phyloP scores from a whole-genome alignment of 2,113 vertebrate genomes.

The Tursiops truncatus region DNA sequence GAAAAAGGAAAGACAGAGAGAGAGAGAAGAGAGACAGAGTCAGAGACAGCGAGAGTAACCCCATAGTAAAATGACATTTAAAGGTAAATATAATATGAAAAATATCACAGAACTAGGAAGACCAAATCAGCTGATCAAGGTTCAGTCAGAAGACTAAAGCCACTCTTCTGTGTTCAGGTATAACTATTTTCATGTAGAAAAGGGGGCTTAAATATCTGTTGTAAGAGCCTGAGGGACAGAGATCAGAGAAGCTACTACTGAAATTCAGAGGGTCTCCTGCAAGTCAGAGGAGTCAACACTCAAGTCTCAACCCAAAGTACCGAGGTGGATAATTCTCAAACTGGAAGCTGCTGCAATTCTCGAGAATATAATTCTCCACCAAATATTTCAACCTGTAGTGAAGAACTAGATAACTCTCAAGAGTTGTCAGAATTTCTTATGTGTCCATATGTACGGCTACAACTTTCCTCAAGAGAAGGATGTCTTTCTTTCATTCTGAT shows the following conservation, averaged over 20 bases:
- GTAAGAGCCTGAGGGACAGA: not conserved
- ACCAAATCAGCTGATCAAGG: not conserved
- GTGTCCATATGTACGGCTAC: not conserved
- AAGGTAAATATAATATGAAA: not conserved
- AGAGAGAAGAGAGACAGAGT: not conserved
- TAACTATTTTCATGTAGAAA: not conserved
- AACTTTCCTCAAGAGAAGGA: not conserved
- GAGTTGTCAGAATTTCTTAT: not conserved
- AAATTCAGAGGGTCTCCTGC: not conserved
- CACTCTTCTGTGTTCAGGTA: not conserved
- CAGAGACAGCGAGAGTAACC: not conserved
- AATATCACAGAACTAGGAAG: not conserved
- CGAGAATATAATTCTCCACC: not conserved
- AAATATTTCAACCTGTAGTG: not conserved
- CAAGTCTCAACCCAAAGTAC: not conserved
- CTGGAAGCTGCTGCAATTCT: not conserved
- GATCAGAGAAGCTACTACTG: not conserved
- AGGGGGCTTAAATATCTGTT: not conserved
- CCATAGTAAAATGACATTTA: not conserved
- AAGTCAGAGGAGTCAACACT: not conserved
- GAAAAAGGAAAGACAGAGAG: not conserved
- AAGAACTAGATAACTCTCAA: not conserved
- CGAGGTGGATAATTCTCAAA: not conserved
- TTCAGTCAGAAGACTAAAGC: not conserved
- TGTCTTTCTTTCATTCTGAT: not conserved